Base-by-base conservation (phyloP, 2,888 invertebrate genomes). In the Plemyria rubiginata region DNA sequence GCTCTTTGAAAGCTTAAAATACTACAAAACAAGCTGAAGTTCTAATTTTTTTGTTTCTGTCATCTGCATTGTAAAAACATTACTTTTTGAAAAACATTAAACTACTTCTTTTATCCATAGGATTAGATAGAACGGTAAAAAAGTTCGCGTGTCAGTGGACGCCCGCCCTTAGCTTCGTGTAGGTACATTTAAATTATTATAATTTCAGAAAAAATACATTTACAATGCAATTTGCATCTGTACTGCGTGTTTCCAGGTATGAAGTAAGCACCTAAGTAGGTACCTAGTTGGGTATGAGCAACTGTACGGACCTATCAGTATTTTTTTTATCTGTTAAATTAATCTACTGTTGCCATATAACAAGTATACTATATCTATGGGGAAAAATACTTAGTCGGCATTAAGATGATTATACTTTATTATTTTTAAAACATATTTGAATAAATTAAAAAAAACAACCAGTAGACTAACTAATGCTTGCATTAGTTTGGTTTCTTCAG, bases 181-280 rank as follows among this genome's bases (percentile, higher is more conserved):
- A 45, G 12, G 40, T 56, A 8, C 36, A 11, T 38, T 32, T 32
- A 32, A 3, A 56, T 56, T 54, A 60, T 38, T 61, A 62, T 41
- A 32, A 48, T 51, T 56, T 56, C 45, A 56, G 48, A 66, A 43
- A 38, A 60, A 66, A 60, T 57, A 54, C 60, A 60, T 60, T 66
- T 58, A 49, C 54, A 52, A 43, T 40, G 48, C 43, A 60, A 60
- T 66, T 60, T 66, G 58, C 62, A 61, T 66, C 28, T 53, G 58
- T 57, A 28, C 46, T 52, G 52, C 55, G 36, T 59, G 53, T 58
- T 65, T 32, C 43, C 38, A 46, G 41, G 63, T 22, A 29, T 28
- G 16, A 11, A 4, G 16, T 58, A 58, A 16, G 15, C 45, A 32
- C 32, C 32, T 32, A 8, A 32, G 2, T n/a, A n/a, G n/a, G 11